Percentiles rank a stretch among this genome's conserved stretches.
Evolutionary conservation across 2,888 invertebrate genomes (phyloP).

Genomic region (Liopterus haemorrhoidalis): DNA sequence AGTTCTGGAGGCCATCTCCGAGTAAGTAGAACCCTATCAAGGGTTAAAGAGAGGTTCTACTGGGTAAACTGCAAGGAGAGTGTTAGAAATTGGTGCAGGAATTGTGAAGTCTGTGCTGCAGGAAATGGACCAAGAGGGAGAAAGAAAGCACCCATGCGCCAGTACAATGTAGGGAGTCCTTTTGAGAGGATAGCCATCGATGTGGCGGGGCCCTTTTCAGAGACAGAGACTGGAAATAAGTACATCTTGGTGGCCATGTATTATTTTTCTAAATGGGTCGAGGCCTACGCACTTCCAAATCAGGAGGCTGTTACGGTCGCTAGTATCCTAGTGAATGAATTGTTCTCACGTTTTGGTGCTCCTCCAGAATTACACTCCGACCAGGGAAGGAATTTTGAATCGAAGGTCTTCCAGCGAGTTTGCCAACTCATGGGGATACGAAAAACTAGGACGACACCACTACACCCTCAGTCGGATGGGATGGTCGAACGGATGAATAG

Average conservation of each 20-base stretch:
- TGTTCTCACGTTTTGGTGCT: neutral
- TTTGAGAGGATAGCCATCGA: constrained; percentile 28
- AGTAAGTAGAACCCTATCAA: too few species aligned
- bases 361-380: constrained; percentile 29
- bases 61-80: constrained; percentile 18
- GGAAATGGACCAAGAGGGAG: constrained; percentile 1
- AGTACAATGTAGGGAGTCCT: constrained; percentile 28
- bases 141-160: constrained; percentile 26
- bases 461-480: constrained; percentile 28
- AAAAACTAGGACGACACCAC: constrained; percentile 31
- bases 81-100: constrained; percentile 31
- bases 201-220: constrained; percentile 29
- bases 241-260: constrained; percentile 28
- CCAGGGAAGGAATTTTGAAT: constrained; percentile 36
- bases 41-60: constrained; percentile 1
- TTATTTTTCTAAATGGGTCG: constrained; percentile 3
- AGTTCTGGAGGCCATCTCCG: constrained; percentile 32
- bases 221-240: constrained; percentile 28
- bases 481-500: constrained; percentile 25
- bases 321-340: neutral
- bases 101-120: constrained; percentile 21
- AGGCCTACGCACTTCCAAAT: neutral
- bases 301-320: too few species aligned
- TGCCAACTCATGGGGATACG: constrained; percentile 28
- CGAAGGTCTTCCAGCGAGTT: constrained; percentile 30